A percentile compares a stretch with the other conserved stretches of the same genome.
Conservation (phyloP, 2,797 vertebrate species). For the Streptopelia turtur region DNA sequence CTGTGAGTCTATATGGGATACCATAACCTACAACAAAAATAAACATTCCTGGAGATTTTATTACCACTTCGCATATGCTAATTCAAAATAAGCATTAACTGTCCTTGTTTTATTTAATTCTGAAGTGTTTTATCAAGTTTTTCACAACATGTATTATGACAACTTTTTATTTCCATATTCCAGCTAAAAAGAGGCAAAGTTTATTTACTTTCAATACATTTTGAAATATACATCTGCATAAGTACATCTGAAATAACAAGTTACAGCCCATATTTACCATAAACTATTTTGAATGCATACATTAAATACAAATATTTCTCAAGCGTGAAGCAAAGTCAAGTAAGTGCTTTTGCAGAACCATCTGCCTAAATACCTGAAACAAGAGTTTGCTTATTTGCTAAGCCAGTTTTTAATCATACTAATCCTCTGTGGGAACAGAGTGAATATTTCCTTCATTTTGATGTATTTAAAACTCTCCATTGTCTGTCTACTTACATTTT, state of each 20-base stretch:
- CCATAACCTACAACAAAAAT: neutral
- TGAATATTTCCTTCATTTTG: neutral
- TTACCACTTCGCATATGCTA: neutral
- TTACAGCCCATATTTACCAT: neutral
- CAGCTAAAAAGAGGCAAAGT: neutral
- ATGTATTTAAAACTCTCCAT: neutral
- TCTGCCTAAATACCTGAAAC: neutral
- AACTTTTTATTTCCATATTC: neutral
- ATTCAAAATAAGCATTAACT: neutral
- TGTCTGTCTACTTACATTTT: neutral
- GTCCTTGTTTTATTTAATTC: neutral
- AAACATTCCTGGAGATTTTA: neutral
- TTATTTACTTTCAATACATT: neutral
- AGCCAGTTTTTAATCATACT: neutral
- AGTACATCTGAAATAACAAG: neutral
- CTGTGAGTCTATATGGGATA: neutral
- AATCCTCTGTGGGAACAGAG: neutral
- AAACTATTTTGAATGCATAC: neutral
- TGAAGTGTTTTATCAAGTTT: neutral
- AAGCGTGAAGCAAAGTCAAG: neutral
- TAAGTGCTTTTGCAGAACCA: neutral
- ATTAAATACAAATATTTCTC: neutral
- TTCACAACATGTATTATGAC: neutral
- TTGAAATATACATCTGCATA: neutral
- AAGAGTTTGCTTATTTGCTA: neutral